These are phyloP conservation scores for Hippotragus niger DNA, from an alignment of 2,113 vertebrate species.

Conservation along the genomic window DNA sequence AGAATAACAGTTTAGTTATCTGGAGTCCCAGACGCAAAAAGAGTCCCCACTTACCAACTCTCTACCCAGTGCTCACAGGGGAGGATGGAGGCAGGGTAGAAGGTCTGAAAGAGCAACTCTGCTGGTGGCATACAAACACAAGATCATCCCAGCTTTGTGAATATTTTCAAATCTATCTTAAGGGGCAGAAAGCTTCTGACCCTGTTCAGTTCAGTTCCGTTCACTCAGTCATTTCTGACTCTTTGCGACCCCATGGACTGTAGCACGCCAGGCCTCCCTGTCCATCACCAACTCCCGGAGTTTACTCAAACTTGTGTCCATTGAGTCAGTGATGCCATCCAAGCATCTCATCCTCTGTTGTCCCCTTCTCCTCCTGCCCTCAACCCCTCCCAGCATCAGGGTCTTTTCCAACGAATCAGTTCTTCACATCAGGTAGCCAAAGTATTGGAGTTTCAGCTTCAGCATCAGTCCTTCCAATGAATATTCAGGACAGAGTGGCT, in stretches of 20 bases:
- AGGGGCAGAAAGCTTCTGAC: not conserved
- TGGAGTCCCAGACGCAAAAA: not conserved
- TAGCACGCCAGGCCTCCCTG: rapidly evolving
- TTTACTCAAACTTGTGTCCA: not conserved
- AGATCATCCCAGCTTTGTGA: not conserved
- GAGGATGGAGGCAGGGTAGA: not conserved
- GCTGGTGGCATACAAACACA: not conserved
- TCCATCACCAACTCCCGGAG: not conserved
- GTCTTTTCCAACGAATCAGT: not conserved
- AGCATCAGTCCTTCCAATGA: not conserved
- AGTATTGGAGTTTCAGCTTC: not conserved
- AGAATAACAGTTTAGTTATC: not conserved
- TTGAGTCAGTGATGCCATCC: not conserved
- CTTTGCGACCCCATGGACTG: not conserved
- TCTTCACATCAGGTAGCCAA: not conserved
- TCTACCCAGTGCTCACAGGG: not conserved
- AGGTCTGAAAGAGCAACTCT: not conserved
- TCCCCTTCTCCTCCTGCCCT: not conserved
- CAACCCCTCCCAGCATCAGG: not conserved
- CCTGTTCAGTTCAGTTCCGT: not conserved
- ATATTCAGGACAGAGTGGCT: not conserved
- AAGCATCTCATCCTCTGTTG: not conserved
- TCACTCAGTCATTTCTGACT: not conserved
- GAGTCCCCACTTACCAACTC: not conserved
- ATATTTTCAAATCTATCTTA: not conserved